Evolutionary conservation across 1,140 invertebrate genomes (phyloP).

Genomic region (Xylocopa sonorina): DNA sequence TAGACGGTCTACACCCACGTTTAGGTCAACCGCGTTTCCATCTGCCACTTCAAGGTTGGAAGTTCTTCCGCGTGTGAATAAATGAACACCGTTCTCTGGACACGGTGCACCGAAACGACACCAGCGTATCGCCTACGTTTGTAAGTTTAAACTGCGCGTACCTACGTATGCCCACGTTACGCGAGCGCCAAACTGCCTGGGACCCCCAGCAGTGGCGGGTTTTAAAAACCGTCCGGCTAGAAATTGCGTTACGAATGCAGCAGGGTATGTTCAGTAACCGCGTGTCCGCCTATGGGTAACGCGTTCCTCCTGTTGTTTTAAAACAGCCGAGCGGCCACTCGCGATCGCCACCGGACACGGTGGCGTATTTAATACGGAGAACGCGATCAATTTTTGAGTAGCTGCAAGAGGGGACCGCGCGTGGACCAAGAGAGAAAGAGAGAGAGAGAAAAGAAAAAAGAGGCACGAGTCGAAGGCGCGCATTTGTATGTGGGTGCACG

Average conservation of each 20-base stretch:
- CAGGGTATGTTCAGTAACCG: conserved; percentile 15
- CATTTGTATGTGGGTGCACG: not conserved
- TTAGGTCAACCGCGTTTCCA: conserved; percentile 43
- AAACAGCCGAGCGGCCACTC: not conserved
- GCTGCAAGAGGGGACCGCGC: not conserved
- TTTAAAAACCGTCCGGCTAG: conserved; percentile 6
- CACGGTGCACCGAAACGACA: conserved; percentile 37
- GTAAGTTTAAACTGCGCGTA: conserved; percentile 25
- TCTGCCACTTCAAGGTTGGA: conserved; percentile 51
- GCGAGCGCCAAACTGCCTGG: no score
- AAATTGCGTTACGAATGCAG: not conserved
- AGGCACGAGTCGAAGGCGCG: no score
- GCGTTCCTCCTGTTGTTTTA: not conserved
- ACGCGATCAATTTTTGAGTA: conserved; percentile 14
- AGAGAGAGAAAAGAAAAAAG: no score
- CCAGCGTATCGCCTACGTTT: conserved; percentile 17
- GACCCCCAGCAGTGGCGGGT: no score
- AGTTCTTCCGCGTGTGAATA: conserved; percentile 53
- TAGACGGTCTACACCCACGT: conserved; percentile 40
- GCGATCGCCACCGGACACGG: conserved; percentile 6
- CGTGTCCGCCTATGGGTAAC: no score
- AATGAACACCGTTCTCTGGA: conserved; percentile 46
- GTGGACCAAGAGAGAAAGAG: conserved; percentile 3
- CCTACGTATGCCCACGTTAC: not conserved
- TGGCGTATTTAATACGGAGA: conserved; percentile 12